phyloP scores from a whole-genome alignment of 2,797 vertebrate species.

The Squalus acanthias region DNA sequence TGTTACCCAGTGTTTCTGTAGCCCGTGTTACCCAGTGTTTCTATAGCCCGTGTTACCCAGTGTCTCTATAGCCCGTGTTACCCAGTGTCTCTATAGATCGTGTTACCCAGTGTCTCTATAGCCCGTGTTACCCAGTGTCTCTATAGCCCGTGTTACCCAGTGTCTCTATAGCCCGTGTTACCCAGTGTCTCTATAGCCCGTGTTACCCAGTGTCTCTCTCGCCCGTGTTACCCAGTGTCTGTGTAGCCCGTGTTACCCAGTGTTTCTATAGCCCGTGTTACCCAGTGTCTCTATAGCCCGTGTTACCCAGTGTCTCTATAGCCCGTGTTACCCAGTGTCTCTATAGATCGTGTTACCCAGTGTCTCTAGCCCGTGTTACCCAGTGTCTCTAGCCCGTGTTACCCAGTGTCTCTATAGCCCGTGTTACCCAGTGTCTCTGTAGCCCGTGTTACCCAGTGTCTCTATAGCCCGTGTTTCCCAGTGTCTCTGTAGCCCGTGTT shows the following conservation, averaged over 20 bases:
- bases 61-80: background rate
- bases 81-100: background rate
- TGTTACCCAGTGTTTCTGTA: too few species aligned
- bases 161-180: background rate
- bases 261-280: background rate
- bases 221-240: background rate
- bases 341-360: too few species aligned
- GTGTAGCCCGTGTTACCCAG: background rate
- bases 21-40: background rate
- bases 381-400: too few species aligned
- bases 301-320: too few species aligned
- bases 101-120: background rate
- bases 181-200: background rate
- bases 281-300: background rate
- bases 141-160: too few species aligned
- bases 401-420: too few species aligned
- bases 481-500: too few species aligned
- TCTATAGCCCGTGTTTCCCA: too few species aligned
- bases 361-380: too few species aligned
- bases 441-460: too few species aligned
- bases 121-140: background rate
- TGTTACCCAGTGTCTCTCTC: background rate
- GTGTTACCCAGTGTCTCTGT: too few species aligned
- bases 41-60: background rate
- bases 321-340: too few species aligned